Evolutionary conservation across 2,888 invertebrate genomes (phyloP), one percentile per base, ranked within the genome.

Genomic region (Tiliacea citrago): DNA sequence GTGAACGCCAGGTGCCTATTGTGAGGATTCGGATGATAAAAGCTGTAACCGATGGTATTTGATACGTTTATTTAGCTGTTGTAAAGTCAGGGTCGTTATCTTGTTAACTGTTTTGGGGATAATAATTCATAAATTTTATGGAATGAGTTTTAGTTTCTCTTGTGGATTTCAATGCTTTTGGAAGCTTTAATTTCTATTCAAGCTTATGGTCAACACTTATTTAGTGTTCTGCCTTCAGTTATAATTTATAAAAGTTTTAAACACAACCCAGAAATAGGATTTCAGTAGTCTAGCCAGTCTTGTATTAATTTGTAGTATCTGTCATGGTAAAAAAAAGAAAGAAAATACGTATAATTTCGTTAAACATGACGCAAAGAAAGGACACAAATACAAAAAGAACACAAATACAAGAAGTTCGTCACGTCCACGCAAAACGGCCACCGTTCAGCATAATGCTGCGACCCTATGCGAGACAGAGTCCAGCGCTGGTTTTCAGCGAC

Each of bases 1-100:
- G 81, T 86, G 82, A 78, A 85, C 74, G 88, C 93, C 94, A 94
- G 95, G 94, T 95, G 94, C 58, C 29, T 29, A 49, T 88, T 91
- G 83, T 79, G 86, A 82, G 88, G 85, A 85, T 85, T 83, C 78
- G 66, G 68, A 69, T 76, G 78, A 81, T 86, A 88, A 87, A 80
- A 77, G 84, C 83, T 73, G 71, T 69, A 39, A 39, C 82, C 67
- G 84, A 88, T 86, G 75, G 68, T 51, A 84, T 88, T 90, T 83
- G 86, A 81, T 77, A 88, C 81, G 80, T 61, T 24, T 73, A 74
- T 79, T 87, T 72, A 45, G 49, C 39, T 47, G 69, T 75, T 67
- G 35, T 47, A 49, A 74, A 73, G 70, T 86, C 67, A 71, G 71
- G 61, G 60, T 53, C 6, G 57, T 78, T 78, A 81, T 68, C 68